phyloP scores from a whole-genome alignment of 2,888 invertebrate species.

The Amphipoea lucens region DNA sequence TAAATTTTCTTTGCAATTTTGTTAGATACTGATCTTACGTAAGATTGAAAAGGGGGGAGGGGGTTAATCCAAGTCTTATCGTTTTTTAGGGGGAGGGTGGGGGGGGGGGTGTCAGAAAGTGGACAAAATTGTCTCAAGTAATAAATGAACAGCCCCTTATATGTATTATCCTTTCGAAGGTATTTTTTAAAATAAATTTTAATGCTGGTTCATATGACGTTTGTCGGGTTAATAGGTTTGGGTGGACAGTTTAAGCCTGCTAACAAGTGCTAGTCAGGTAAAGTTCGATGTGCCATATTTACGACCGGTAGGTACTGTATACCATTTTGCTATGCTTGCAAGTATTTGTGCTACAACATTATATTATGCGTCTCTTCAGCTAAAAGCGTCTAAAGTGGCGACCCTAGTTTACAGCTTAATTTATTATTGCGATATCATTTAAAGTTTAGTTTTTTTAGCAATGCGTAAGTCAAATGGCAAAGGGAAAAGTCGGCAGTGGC shows the following conservation, averaged over 20 bases:
- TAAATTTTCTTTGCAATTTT: too few species aligned
- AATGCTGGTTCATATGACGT: too few species aligned
- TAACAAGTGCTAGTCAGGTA: background rate
- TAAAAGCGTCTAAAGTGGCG: constrained; percentile 59
- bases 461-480: constrained; percentile 28
- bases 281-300: background rate
- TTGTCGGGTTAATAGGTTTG: too few species aligned
- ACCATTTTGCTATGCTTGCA: constrained; percentile 39
- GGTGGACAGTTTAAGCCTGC: background rate
- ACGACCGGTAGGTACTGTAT: background rate
- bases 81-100: too few species aligned
- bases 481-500: background rate
- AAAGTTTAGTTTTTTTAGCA: constrained; percentile 12
- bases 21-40: too few species aligned
- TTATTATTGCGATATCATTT: constrained; percentile 54
- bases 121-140: too few species aligned
- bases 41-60: too few species aligned
- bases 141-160: too few species aligned
- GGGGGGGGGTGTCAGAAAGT: too few species aligned
- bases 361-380: constrained; percentile 62
- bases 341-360: constrained; percentile 64
- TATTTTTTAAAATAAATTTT: too few species aligned
- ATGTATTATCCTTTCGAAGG: too few species aligned
- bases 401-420: constrained; percentile 47
- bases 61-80: too few species aligned